A percentile compares a stretch with the other conserved stretches of the same genome.
Conservation (phyloP, 2,888 invertebrate species). For the Pterostichus niger region DNA sequence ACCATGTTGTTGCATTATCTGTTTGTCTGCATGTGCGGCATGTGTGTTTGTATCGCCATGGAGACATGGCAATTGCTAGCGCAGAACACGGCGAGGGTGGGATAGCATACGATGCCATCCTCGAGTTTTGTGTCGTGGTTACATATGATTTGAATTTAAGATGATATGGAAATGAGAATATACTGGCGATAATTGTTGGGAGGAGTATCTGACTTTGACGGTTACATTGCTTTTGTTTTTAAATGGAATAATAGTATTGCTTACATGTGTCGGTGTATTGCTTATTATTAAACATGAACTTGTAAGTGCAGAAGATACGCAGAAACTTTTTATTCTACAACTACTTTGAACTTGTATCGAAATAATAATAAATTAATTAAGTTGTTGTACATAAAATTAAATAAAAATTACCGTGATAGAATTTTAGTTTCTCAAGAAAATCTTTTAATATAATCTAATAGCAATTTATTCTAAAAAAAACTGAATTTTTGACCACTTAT, state of each 20-base stretch:
- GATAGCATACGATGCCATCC: slow-evolving; percentile 15
- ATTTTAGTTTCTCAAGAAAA: too few species aligned
- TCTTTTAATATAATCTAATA: too few species aligned
- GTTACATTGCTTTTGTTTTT: not conserved
- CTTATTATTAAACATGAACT: not conserved
- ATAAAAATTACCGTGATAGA: too few species aligned
- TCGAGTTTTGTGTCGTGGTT: slow-evolving; percentile 44
- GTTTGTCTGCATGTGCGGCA: not conserved
- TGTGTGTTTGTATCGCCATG: slow-evolving; percentile 43
- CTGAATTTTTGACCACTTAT: too few species aligned
- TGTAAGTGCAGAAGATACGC: too few species aligned
- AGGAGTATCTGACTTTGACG: not conserved
- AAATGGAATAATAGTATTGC: not conserved
- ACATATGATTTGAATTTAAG: slow-evolving; percentile 54
- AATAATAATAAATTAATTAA: too few species aligned
- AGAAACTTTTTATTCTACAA: too few species aligned
- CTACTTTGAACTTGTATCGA: too few species aligned
- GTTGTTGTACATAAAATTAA: too few species aligned
- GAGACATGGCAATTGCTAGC: slow-evolving; percentile 37
- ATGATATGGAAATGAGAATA: slow-evolving; percentile 54
- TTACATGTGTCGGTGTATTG: not conserved
- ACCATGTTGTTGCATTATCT: slow-evolving; percentile 6
- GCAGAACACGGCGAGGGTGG: slow-evolving; percentile 36
- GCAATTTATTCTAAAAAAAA: too few species aligned
- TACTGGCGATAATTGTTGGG: slow-evolving; percentile 31